phyloP scores from a whole-genome alignment of 2,113 vertebrate genomes.

The Origma solitaria region DNA sequence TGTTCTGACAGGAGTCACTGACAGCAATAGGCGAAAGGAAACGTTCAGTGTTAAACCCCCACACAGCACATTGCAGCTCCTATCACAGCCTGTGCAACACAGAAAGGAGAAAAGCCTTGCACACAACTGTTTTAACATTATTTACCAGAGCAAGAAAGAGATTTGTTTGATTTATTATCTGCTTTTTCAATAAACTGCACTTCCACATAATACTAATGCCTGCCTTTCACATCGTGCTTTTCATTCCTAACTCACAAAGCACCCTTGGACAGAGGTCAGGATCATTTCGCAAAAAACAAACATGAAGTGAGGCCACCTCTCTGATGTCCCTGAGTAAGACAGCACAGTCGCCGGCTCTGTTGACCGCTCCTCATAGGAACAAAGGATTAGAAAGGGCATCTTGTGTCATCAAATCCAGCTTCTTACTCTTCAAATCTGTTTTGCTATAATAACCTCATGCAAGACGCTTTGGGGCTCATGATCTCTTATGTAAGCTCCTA shows the following conservation, averaged over 20 bases:
- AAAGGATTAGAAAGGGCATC: constrained; percentile 46
- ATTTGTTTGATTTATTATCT: background rate
- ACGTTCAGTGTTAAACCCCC: background rate
- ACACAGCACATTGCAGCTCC: background rate
- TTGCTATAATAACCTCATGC: constrained; percentile 1
- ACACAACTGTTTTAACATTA: background rate
- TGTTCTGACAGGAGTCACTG: background rate
- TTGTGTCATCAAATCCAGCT: constrained; percentile 33
- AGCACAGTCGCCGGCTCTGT: background rate
- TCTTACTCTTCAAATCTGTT: constrained; percentile 30
- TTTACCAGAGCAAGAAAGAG: background rate
- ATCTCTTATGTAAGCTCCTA: background rate
- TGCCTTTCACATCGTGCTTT: background rate
- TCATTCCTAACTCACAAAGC: background rate
- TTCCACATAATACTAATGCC: background rate
- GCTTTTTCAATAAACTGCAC: background rate
- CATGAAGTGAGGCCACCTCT: background rate
- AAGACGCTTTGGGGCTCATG: background rate
- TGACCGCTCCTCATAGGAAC: background rate
- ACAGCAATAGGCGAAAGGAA: background rate
- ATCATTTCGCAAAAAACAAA: constrained; percentile 1
- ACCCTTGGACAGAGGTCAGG: background rate
- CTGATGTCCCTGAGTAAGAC: background rate
- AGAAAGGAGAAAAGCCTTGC: background rate
- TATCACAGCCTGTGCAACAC: background rate